Evolutionary conservation across 2,888 invertebrate species (phyloP).

Genomic region (Hermodice carunculata): DNA sequence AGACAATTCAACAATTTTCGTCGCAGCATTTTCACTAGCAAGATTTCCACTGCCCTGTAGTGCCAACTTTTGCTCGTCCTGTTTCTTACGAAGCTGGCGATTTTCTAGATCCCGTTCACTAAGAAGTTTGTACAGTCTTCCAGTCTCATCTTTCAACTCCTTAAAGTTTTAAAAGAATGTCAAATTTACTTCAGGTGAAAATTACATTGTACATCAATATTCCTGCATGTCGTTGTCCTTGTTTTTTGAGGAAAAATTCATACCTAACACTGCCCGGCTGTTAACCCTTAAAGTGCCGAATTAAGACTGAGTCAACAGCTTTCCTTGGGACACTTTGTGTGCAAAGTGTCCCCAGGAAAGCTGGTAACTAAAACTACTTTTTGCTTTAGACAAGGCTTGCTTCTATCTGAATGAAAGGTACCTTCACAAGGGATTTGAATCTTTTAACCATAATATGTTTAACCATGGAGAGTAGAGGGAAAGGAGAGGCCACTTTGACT

Average conservation of each 20-base stretch:
- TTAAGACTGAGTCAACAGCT: no score
- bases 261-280: no score
- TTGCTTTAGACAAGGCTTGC: no score
- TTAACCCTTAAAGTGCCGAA: no score
- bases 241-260: neutral
- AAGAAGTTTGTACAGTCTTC: slow-evolving; percentile 66
- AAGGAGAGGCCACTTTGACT: no score
- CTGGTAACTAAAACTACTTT: no score
- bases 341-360: no score
- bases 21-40: slow-evolving; percentile 65
- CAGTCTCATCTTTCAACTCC: slow-evolving; percentile 69
- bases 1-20: slow-evolving; percentile 69
- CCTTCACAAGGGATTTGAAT: no score
- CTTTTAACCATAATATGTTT: no score
- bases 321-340: no score
- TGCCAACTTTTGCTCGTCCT: slow-evolving; percentile 55
- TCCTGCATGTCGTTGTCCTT: neutral
- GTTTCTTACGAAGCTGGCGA: slow-evolving; percentile 62
- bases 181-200: neutral
- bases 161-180: slow-evolving; percentile 3
- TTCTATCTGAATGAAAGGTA: no score
- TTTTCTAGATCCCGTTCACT: slow-evolving; percentile 69
- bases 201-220: neutral
- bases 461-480: no score
- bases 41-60: slow-evolving; percentile 18